phyloP scores from a whole-genome alignment of 2,888 invertebrate genomes.

The Creontiades dilutus region DNA sequence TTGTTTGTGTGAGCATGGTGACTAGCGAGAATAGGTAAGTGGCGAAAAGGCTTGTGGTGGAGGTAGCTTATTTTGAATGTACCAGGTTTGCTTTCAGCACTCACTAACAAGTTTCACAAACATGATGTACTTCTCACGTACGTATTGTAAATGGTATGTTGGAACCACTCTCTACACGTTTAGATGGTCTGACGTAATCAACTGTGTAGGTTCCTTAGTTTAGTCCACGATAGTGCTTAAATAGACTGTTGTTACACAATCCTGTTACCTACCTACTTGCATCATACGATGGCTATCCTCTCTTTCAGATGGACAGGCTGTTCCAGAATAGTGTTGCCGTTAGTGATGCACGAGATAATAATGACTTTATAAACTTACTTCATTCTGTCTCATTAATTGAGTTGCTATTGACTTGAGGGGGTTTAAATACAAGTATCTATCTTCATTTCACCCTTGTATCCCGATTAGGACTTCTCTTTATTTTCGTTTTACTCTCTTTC shows the following conservation, averaged over 20 bases:
- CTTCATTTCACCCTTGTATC: too few relatives aligned
- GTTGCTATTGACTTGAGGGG: too few relatives aligned
- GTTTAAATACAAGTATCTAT: too few relatives aligned
- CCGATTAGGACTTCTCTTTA: too few relatives aligned
- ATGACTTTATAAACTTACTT: too few relatives aligned
- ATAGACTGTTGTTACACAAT: background rate
- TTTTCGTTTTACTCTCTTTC: too few relatives aligned
- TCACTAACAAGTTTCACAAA: conserved; percentile 3
- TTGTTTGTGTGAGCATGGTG: conserved; percentile 76
- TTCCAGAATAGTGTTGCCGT: too few relatives aligned
- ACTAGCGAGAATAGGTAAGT: conserved; percentile 2
- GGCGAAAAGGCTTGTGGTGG: conserved; percentile 36
- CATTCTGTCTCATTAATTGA: too few relatives aligned
- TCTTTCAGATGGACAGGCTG: too few relatives aligned
- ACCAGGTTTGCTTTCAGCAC: conserved; percentile 19
- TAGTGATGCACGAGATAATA: too few relatives aligned
- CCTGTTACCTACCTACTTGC: too few relatives aligned
- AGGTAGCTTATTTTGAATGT: conserved; percentile 19
- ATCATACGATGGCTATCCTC: too few relatives aligned
- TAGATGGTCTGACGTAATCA: background rate
- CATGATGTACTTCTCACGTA: background rate
- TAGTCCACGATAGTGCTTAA: background rate
- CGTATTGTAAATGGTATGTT: background rate
- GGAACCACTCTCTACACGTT: background rate
- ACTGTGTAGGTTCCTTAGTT: background rate